Conservation (phyloP, 2,797 vertebrate genomes). For the Lutjanus argentimaculatus region DNA sequence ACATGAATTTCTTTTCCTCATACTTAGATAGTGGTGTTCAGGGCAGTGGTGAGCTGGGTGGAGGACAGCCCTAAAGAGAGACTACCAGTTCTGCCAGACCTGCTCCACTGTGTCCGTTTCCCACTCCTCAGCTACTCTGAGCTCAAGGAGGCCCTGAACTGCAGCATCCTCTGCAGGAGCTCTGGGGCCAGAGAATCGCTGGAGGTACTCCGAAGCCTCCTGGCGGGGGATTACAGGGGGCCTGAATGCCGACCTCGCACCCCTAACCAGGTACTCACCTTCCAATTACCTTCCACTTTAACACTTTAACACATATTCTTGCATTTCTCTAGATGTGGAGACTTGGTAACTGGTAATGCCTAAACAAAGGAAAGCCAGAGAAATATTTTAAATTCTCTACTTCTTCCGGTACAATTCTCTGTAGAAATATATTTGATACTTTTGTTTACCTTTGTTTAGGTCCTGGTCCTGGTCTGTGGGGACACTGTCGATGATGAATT, state of each 20-base stretch:
- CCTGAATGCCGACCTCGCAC: slow-evolving; percentile 29
- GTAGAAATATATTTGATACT: neutral
- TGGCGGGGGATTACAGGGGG: slow-evolving; percentile 28
- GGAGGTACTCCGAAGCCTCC: slow-evolving; percentile 20
- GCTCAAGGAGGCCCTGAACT: slow-evolving; percentile 39
- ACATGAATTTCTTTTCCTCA: neutral
- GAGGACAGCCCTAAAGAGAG: slow-evolving; percentile 44
- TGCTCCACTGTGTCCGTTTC: slow-evolving; percentile 37
- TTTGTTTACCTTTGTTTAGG: slow-evolving; percentile 5
- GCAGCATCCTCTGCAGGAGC: slow-evolving; percentile 15
- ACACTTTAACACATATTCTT: neutral
- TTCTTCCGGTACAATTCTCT: neutral
- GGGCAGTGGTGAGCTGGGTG: slow-evolving; percentile 40
- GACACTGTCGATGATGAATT: slow-evolving; percentile 83
- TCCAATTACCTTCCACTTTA: neutral
- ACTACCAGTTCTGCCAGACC: slow-evolving; percentile 14
- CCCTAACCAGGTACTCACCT: slow-evolving; percentile 10
- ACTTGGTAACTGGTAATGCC: too few relatives aligned
- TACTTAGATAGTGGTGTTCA: slow-evolving; percentile 40
- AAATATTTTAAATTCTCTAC: neutral
- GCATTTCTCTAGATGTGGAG: neutral
- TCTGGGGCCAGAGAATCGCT: neutral
- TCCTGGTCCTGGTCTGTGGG: slow-evolving; percentile 84
- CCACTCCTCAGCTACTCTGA: slow-evolving; percentile 35
- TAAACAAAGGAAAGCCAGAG: too few relatives aligned